These are phyloP conservation scores for Heteromormyrus szaboi DNA, from an alignment of 2,797 vertebrate species.

Conservation along the genomic window DNA sequence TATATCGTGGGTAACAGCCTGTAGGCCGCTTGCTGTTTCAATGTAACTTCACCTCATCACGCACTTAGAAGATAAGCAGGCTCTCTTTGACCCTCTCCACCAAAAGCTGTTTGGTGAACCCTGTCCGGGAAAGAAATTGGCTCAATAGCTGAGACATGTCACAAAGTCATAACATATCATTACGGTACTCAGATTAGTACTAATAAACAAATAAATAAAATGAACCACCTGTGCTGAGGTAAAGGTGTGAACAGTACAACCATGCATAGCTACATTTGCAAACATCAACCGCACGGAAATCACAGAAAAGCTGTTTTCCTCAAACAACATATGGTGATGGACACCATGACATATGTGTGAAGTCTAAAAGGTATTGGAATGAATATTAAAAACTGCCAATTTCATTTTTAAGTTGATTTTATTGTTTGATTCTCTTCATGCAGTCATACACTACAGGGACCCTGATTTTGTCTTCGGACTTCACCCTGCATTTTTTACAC, in stretches of 20 bases:
- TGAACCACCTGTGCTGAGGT: background rate
- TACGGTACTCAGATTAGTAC: background rate
- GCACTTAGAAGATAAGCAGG: background rate
- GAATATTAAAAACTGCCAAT: background rate
- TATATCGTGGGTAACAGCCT: background rate
- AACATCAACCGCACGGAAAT: background rate
- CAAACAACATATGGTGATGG: slow-evolving; percentile 11
- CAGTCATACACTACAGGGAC: background rate
- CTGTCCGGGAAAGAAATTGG: background rate
- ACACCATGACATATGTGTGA: background rate
- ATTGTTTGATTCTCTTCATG: background rate
- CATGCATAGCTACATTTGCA: background rate
- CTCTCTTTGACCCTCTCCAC: background rate
- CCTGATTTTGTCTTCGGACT: background rate
- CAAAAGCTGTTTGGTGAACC: background rate
- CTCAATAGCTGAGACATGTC: background rate
- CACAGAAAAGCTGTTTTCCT: background rate
- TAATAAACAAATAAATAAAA: slow-evolving; percentile 3
- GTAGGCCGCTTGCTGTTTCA: background rate
- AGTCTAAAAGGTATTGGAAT: background rate
- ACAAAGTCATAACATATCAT: background rate
- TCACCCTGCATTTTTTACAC: background rate
- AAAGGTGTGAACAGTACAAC: background rate
- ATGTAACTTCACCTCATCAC: background rate
- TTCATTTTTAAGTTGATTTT: background rate